Evolutionary conservation across 2,888 invertebrate species (phyloP), one percentile per base, ranked within the genome.

Genomic region (Stomorhina lunata): DNA sequence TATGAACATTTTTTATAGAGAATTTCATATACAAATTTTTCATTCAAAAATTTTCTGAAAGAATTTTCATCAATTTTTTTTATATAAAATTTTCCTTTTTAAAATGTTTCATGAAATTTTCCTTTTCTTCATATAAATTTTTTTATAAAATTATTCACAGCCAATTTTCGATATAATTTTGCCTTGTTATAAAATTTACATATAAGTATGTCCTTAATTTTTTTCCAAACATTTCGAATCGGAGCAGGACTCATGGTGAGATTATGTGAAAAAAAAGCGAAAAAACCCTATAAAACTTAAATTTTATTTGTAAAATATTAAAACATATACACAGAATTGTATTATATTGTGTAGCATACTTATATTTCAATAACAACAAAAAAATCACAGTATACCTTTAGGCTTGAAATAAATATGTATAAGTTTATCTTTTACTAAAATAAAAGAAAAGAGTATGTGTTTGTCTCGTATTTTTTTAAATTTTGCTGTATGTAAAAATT

Each of bases 281-380:
- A 43, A 53, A 48, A 55, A n/a, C n/a, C n/a, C n/a, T 75, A 57
- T 63, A 80, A 80, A 80, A 71, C 65, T 75, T 40, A 75, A 80
- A 65, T 80, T 69, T 69, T 69, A 57, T 75, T 76, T 65, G 45
- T 45, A 75, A n/a, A n/a, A 25, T 20, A 2, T 53, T 0, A 15
- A 32, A 1, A 29, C 17, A 59, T 37, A 61, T 27, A n/a, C n/a
- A 43, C 15, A 43, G n/a, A n/a, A n/a, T n/a, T n/a, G n/a, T 32
- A 32, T 32, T 32, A 6, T 32, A 32, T 4, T 9, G 32, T 32
- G 32, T 22, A 37, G 29, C 53, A 48, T 48, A 48, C 25, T 48
- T 48, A 17, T 48, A 25, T 29, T 29, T 53, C 29, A 53, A 29
- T 15, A 53, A 29, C 29, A 22, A 27, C 40, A 57, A 55, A 69